These are phyloP conservation scores for Mormyrus iriodes DNA, from an alignment of 2,113 vertebrate genomes.

Conservation along the genomic window DNA sequence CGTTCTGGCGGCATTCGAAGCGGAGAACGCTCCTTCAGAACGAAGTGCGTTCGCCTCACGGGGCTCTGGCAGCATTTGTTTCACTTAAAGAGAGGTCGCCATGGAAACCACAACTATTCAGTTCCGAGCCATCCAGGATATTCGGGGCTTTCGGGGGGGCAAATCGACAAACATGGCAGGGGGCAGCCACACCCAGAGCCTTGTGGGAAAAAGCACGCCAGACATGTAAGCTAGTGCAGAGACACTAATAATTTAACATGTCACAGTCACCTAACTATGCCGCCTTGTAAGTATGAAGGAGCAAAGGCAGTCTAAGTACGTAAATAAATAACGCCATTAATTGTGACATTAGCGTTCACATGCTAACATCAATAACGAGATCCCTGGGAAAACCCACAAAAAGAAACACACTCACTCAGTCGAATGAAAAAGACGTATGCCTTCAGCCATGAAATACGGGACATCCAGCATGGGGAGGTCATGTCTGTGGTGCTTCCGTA, in stretches of 20 bases:
- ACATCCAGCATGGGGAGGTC: neutral
- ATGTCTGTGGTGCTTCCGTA: neutral
- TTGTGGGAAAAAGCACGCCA: neutral
- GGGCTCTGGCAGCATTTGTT: neutral
- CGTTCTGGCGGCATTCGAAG: neutral
- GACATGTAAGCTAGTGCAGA: neutral
- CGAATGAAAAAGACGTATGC: neutral
- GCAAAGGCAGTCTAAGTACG: neutral
- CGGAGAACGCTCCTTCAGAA: neutral
- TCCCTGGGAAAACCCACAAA: neutral
- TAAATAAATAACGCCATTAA: neutral
- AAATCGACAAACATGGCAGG: neutral
- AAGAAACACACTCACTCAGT: neutral
- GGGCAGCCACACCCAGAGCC: neutral
- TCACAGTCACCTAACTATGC: neutral
- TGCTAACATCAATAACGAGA: neutral
- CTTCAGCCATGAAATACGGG: neutral
- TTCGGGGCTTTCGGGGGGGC: neutral
- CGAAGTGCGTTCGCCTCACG: neutral
- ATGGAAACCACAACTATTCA: conserved; percentile 19
- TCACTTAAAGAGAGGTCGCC: conserved; percentile 12
- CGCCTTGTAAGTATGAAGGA: neutral
- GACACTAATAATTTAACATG: neutral
- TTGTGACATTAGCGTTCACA: neutral
- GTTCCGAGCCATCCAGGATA: neutral